Percentiles rank a stretch among this genome's conserved stretches.
These are phyloP conservation scores for Pristionchus arcanus DNA, from an alignment of 2,888 invertebrate genomes.

Conservation along the genomic window DNA sequence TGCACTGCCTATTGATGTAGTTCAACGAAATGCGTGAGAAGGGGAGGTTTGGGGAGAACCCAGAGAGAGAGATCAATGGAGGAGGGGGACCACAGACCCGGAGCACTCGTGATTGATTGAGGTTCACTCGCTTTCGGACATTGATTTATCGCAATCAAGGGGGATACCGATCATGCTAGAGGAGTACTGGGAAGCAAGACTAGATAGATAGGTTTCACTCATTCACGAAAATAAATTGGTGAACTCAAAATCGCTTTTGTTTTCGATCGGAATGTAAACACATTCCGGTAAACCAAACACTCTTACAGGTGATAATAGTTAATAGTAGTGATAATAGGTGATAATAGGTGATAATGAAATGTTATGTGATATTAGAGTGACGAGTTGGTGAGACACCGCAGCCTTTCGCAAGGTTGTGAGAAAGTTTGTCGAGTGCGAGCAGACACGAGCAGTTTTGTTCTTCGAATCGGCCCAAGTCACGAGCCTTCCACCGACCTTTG, in stretches of 20 bases:
- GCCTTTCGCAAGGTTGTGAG: not conserved
- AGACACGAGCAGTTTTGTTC: not conserved
- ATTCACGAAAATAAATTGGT: too few relatives aligned
- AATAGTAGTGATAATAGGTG: too few relatives aligned
- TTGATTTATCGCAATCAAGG: not conserved
- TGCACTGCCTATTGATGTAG: not conserved
- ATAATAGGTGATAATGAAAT: too few relatives aligned
- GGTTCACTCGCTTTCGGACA: too few relatives aligned
- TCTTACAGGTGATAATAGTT: too few relatives aligned
- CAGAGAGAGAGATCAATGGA: not conserved
- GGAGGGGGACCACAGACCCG: not conserved
- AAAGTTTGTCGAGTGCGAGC: not conserved
- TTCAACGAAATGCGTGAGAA: constrained; percentile 39
- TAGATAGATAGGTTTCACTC: not conserved
- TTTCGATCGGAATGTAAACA: too few relatives aligned
- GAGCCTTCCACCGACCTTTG: not conserved
- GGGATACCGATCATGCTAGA: not conserved
- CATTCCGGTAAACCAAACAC: too few relatives aligned
- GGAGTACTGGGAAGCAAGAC: not conserved
- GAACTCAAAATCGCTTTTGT: too few relatives aligned
- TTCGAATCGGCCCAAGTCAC: not conserved
- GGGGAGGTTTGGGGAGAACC: not conserved
- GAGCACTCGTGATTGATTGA: too few relatives aligned
- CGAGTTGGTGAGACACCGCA: not conserved
- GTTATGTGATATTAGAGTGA: too few relatives aligned